These are phyloP conservation scores for Armadillidium nasatum DNA, from an alignment of 1,140 invertebrate species.

Conservation along the genomic window DNA sequence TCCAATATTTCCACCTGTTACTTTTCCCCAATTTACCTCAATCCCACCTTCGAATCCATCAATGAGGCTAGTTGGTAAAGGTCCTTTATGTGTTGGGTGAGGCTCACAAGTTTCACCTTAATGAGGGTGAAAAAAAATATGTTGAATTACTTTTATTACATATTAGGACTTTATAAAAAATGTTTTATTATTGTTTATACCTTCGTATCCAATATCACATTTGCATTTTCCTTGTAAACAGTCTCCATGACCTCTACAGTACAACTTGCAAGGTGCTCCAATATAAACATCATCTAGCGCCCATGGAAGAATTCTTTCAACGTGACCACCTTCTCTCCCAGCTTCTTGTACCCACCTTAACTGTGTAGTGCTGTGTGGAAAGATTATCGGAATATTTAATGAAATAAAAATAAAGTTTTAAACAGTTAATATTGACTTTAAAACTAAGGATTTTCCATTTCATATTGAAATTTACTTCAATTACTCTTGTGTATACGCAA, in stretches of 20 bases:
- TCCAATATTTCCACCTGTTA: conserved; percentile 51
- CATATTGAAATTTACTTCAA: too few relatives aligned
- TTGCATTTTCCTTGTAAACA: conserved; percentile 50
- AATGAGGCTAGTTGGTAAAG: conserved; percentile 47
- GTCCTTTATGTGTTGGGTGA: conserved; percentile 41
- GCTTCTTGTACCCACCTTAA: conserved; percentile 52
- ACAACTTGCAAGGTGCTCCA: conserved; percentile 50
- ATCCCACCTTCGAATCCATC: conserved; percentile 53
- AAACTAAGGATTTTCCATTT: too few relatives aligned
- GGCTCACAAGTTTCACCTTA: conserved; percentile 38
- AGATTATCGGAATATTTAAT: neutral
- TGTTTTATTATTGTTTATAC: conserved; percentile 40
- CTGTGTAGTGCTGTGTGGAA: conserved; percentile 49
- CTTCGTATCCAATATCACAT: conserved; percentile 50
- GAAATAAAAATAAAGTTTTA: too few relatives aligned
- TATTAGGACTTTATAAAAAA: neutral
- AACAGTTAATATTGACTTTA: too few relatives aligned
- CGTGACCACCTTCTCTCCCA: conserved; percentile 33
- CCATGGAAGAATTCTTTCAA: conserved; percentile 47
- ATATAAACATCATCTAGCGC: conserved; percentile 53
- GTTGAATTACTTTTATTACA: neutral
- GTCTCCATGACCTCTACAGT: conserved; percentile 52
- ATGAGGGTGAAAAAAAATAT: neutral
- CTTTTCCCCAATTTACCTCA: conserved; percentile 49
- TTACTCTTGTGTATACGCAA: too few relatives aligned